Conservation (phyloP, 1,140 invertebrate genomes). For the Euschistus heros region DNA sequence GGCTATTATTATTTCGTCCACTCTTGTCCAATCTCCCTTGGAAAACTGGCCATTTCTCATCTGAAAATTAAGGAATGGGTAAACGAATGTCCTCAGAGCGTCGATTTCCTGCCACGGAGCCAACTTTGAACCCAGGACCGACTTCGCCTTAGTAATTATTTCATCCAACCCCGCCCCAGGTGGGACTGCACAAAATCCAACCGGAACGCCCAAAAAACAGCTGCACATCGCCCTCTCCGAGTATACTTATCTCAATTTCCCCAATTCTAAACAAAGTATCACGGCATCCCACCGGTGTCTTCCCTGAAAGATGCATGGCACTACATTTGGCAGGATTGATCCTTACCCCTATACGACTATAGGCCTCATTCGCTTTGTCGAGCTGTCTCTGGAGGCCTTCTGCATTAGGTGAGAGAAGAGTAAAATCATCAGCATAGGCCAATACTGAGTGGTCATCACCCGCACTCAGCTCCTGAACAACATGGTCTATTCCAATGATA, state of each 20-base stretch:
- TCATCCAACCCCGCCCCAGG: constrained; percentile 26
- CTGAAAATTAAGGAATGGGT: constrained; percentile 25
- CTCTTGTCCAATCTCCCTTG: too few relatives aligned
- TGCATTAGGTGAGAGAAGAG: not conserved
- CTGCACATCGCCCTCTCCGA: constrained; percentile 29
- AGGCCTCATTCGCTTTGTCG: not conserved
- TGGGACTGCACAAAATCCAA: constrained; percentile 21
- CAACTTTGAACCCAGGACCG: constrained; percentile 30
- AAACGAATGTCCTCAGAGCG: constrained; percentile 33
- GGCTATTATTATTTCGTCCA: too few relatives aligned
- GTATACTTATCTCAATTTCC: too few relatives aligned
- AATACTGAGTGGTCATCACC: not conserved
- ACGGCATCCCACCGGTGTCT: not conserved
- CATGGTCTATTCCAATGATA: constrained; percentile 35
- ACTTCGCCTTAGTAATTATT: not conserved
- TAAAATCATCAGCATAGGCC: constrained; percentile 3
- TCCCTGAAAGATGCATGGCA: too few relatives aligned
- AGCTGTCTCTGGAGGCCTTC: not conserved
- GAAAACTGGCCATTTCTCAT: too few relatives aligned
- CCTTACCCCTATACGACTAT: not conserved
- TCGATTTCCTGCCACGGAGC: constrained; percentile 37
- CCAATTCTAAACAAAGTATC: too few relatives aligned
- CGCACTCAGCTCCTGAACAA: constrained; percentile 19
- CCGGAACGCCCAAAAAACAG: constrained; percentile 28
- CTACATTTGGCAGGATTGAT: constrained; percentile 3